These are phyloP conservation scores for Pyrocoelia pectoralis DNA, from an alignment of 2,888 invertebrate species.

Conservation along the genomic window DNA sequence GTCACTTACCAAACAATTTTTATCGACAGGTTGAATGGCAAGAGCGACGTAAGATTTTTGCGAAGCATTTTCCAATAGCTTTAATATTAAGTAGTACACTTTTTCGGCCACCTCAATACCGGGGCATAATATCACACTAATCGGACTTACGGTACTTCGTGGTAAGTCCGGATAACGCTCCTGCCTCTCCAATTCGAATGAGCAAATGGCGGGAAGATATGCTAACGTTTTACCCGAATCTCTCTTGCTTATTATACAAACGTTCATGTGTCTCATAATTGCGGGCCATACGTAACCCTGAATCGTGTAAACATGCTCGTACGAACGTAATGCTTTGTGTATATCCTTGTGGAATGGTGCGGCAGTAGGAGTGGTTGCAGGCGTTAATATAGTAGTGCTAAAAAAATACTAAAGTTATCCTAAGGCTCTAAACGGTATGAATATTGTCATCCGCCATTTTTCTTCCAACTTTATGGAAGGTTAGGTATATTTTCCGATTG, in stretches of 20 bases:
- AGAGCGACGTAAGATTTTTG: conserved; percentile 57
- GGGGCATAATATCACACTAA: conserved; percentile 72
- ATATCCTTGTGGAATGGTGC: conserved; percentile 48
- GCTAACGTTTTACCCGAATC: conserved; percentile 75
- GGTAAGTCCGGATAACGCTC: conserved; percentile 56
- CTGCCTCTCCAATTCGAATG: conserved; percentile 63
- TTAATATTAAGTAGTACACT: conserved; percentile 58
- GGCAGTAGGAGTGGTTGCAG: conserved; percentile 40
- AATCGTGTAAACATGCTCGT: conserved; percentile 58
- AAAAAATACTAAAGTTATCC: no score
- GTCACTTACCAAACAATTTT: conserved; percentile 48
- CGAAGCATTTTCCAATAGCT: conserved; percentile 57
- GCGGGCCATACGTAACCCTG: conserved; percentile 78
- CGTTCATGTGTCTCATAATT: conserved; percentile 69
- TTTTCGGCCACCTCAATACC: conserved; percentile 65
- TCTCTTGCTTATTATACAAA: conserved; percentile 69
- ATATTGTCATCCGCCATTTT: no score
- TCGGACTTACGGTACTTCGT: conserved; percentile 65
- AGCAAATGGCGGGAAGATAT: conserved; percentile 73
- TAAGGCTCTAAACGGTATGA: no score
- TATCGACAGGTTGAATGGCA: conserved; percentile 57
- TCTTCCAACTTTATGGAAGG: no score
- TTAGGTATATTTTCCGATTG: no score
- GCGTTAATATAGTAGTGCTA: conserved; percentile 38
- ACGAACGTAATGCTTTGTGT: conserved; percentile 45